Evolutionary conservation across 1,140 invertebrate genomes (phyloP), one percentile per base, ranked within the genome.

Genomic region (Papilio aristodemus): DNA sequence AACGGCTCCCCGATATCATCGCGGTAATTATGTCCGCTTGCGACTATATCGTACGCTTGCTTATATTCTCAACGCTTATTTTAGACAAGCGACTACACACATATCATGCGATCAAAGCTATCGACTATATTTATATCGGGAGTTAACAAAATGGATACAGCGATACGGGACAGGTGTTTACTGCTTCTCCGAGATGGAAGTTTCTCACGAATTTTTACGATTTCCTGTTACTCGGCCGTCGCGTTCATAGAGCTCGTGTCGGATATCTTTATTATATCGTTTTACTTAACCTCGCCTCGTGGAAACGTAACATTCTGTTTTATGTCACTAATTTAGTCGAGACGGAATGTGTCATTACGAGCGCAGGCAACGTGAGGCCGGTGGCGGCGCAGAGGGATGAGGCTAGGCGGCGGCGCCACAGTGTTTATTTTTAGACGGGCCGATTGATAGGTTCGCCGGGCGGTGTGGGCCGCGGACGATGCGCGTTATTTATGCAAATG

Each of bases 401-500:
- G 68, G 74, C 69, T 79, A 75, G 73, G 73, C 69, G 73, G 72
- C 73, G 84, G 80, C 83, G 83, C 83, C 81, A 78, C 60, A 60
- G 60, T 71, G 75, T 85, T 84, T 89, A 88, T 89, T 87, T 87
- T 89, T 89, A 89, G 80, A 73, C 73, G 70, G 71, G 72, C 71
- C 82, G 85, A 89, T 89, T 88, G 86, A 89, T 88, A 87, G 86
- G 83, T 85, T 77, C 72, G 67, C 71, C 70, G 78, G 74, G 64
- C 77, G 76, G 81, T 81, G 83, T 84, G 80, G 79, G 84, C 80
- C 73, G 82, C 67, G 77, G 76, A 71, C 70, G 83, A 77, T 77
- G 77, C 79, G 78, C 79, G 82, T 89, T 87, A 88, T 88, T 89
- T 89, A 91, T 91, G 89, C 89, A 90, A 89, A 90, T 90, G 86